Base-by-base conservation (phyloP, 2,113 vertebrate genomes). In the Engraulis encrasicolus region DNA sequence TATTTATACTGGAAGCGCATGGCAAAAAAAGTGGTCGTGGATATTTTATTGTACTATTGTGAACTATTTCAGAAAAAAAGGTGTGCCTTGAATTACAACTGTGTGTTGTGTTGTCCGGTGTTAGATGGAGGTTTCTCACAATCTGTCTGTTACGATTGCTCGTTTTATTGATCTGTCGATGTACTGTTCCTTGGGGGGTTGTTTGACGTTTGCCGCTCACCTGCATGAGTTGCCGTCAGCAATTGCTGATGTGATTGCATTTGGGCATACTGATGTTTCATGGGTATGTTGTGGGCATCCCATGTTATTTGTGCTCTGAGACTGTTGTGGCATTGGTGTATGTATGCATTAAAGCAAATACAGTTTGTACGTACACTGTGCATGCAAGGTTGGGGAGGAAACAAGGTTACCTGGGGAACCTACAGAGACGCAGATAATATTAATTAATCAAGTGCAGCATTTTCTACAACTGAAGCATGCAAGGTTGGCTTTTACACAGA, bases 81-180 rank as follows among this genome's bases (percentile, higher is more conserved):
- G 87, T 78, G 94, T 96, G 95, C 95, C 95, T 96, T 94, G 85
- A 91, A 82, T 87, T 90, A 45, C 40, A 45, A 9, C 48, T 61
- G 71, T 78, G 83, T 77, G 34, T 83, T 82, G 80, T 79, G 14
- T 31, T 74, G 66, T 74, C 66, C 66, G 17, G 66, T 34, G 66
- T 74, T 74, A 31, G 66, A 14, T 36, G 66, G 17, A 36, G 66
- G 15, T 74, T 27, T 74, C 31, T 74, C 66, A 74, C 66, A 34
- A 31, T 74, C 12, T 74, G 66, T 74, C 66, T n/a, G n/a, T 74
- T 74, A 74, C 34, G 31, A 34, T 74, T 12, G 27, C 9, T 71
- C 23, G 31, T 34, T 23, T 31, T 34, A 71, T 71, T 71, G 61
- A 27, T 71, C 12, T 6, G 11, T 71, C 66, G 31, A 3, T 27